Evolutionary conservation across 53 echinoderm and acorn worm species (phyloP).

Genomic region (Zoroaster sp.): DNA sequence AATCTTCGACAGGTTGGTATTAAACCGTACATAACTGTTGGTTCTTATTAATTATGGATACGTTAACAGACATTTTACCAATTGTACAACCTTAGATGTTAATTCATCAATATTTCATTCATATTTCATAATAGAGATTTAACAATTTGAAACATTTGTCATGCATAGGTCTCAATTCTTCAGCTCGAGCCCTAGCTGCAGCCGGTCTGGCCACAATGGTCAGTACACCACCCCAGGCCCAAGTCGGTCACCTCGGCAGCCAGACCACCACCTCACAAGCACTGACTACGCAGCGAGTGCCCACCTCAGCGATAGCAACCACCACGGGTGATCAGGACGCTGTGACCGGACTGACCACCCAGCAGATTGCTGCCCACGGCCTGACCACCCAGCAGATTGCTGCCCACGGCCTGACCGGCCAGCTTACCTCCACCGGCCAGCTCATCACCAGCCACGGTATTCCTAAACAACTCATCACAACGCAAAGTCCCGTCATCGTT

Average conservation of each 20-base stretch:
- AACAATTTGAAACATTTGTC: no score
- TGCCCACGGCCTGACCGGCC: constrained; percentile 51
- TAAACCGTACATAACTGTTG: no score
- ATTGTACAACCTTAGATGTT: no score
- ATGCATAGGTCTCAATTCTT: constrained; percentile 49
- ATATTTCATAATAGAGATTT: no score
- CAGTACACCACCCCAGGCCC: constrained; percentile 54
- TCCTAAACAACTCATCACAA: constrained; percentile 40
- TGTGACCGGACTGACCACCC: constrained; percentile 45
- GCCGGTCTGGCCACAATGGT: constrained; percentile 59
- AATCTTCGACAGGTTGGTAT: no score
- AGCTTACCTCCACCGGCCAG: constrained; percentile 28
- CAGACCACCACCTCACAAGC: constrained; percentile 53
- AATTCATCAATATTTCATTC: no score
- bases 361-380: background rate
- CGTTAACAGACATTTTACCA: no score
- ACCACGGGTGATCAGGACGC: constrained; percentile 36
- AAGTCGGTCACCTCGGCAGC: constrained; percentile 24
- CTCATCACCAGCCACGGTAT: constrained; percentile 45
- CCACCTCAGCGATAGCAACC: background rate
- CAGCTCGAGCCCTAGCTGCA: constrained; percentile 52
- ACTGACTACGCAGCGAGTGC: constrained; percentile 50
- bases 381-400: background rate
- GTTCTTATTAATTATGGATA: no score
- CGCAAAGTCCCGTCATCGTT: constrained; percentile 54